These are phyloP conservation scores for Sylvilagus bachmani DNA, from an alignment of 2,113 vertebrate genomes.

Conservation along the genomic window DNA sequence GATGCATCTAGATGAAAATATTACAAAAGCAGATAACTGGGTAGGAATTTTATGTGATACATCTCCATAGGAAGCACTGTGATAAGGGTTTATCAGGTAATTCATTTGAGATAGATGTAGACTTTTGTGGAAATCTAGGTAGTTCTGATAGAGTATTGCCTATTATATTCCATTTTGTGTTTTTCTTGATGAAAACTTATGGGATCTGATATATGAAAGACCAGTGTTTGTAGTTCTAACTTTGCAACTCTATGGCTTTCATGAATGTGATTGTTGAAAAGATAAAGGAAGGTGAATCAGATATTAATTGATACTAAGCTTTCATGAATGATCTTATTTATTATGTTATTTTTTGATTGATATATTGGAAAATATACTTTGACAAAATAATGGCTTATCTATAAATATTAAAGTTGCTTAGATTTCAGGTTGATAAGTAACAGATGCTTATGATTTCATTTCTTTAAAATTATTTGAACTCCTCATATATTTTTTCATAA, in stretches of 20 bases:
- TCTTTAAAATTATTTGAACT: conserved; percentile 29
- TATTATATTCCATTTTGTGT: not conserved
- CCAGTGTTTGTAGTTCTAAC: not conserved
- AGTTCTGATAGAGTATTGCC: not conserved
- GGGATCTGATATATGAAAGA: not conserved
- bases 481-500: not conserved
- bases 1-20: not conserved
- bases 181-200: conserved; percentile 24
- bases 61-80: not conserved
- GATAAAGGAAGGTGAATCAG: conserved; percentile 13
- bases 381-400: conserved; percentile 32
- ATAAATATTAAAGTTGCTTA: conserved; percentile 15
- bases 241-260: not conserved
- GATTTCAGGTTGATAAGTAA: conserved; percentile 26
- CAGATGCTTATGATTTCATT: conserved; percentile 16
- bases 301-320: conserved; percentile 9
- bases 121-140: not conserved
- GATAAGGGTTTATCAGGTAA: not conserved
- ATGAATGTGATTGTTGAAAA: not conserved
- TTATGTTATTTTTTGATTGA: conserved; percentile 22
- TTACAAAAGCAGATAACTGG: not conserved
- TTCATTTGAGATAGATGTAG: not conserved
- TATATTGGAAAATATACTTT: conserved; percentile 32
- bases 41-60: not conserved
- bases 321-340: not conserved